Base-by-base conservation (phyloP, 2,113 vertebrate species). In the Saccopteryx leptura region DNA sequence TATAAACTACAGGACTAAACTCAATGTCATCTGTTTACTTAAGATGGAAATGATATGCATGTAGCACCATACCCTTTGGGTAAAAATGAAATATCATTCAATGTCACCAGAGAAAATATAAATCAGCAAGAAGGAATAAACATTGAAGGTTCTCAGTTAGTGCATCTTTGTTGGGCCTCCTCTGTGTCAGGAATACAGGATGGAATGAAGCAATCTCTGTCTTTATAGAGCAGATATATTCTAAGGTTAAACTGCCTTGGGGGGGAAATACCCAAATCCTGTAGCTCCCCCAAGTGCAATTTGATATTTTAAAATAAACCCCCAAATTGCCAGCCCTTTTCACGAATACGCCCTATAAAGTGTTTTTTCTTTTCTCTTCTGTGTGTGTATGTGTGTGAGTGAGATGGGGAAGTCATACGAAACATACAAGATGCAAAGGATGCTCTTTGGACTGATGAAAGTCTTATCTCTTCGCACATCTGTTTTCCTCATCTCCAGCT, bases 1-100 rank as follows among this genome's bases (percentile, higher is more conserved):
- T 87, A 46, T 96, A 97, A 97, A 82, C 21, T 33, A 96, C 48
- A 90, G 63, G 83, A 88, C 89, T 87, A 92, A 97, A 94, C 95
- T 95, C 88, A 97, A 95, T 96, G 78, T 97, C 95, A 94, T 94
- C 93, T 95, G 31, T 97, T 96, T 97, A 94, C 80, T 96, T 94
- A 97, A 95, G 90, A 97, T 97, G 95, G 95, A 97, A 97, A 97
- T 97, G n/a, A 97, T 97, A 96, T 96, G 95, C 88, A 95, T 85
- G 58, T 92, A 93, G 92, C 83, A 96, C 80, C 93, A 83, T 95
- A 90, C 92, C 81, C 92, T 92, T 92, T 95, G 95, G 80, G 81
- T 88, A 97, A 92, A 97, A 94, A 95, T 92, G 71, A 95, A 92
- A 18, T 90, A 90, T 95, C 80, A 96, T 85, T 95, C 93, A 97